Evolutionary conservation across 2,888 invertebrate genomes (phyloP).

Genomic region (Tetrapedia diversipes): DNA sequence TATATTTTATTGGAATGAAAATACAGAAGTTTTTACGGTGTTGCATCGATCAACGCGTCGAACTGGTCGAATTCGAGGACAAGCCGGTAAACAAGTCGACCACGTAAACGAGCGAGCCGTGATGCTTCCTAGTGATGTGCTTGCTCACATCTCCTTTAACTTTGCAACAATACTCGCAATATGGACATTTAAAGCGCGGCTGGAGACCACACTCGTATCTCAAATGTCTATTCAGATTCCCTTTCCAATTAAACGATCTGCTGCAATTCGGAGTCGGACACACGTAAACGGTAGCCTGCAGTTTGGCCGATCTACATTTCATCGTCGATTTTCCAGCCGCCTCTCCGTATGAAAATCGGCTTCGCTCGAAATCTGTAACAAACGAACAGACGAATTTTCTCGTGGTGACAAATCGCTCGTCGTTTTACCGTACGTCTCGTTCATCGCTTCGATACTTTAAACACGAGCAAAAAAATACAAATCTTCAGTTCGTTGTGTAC

Average conservation of each 20-base stretch:
- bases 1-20: constrained; percentile 1
- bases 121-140: constrained; percentile 64
- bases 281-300: constrained; percentile 11
- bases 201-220: constrained; percentile 77
- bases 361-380: constrained; percentile 33
- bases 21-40: not conserved
- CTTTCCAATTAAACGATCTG: constrained; percentile 70
- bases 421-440: not conserved
- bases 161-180: constrained; percentile 74
- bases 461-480: not conserved
- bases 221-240: constrained; percentile 72
- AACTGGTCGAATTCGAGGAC: not conserved
- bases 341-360: constrained; percentile 8
- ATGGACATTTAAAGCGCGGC: constrained; percentile 76
- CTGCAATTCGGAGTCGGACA: constrained; percentile 72
- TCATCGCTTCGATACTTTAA: not conserved
- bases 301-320: constrained; percentile 1
- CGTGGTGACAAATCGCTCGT: constrained; percentile 18
- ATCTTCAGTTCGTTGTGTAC: no score
- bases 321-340: not conserved
- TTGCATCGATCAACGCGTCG: not conserved
- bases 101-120: constrained; percentile 53
- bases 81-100: constrained; percentile 54
- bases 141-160: constrained; percentile 68
- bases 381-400: constrained; percentile 45